Percentiles rank a stretch among this genome's conserved stretches.
Evolutionary conservation across 37 sponge, comb jelly and placozoan species (phyloP).

Genomic region (Tethya wilhelma): DNA sequence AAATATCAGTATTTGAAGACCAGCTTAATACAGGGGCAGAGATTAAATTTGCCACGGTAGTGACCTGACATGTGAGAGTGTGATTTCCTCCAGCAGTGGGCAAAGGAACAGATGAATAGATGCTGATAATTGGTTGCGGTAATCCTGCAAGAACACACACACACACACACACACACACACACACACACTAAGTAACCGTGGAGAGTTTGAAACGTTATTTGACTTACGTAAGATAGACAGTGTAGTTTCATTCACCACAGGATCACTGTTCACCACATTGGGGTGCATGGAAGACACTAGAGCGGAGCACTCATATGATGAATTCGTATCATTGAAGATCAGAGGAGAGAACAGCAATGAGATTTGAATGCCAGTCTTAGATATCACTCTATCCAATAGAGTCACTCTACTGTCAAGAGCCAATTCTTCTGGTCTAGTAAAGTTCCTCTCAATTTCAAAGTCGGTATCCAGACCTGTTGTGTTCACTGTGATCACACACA

Average conservation of each 20-base stretch:
- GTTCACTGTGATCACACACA: not conserved
- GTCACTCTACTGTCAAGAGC: too few relatives aligned
- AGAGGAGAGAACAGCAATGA: too few relatives aligned
- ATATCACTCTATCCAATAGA: too few relatives aligned
- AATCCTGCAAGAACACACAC: too few relatives aligned
- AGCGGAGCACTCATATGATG: not conserved
- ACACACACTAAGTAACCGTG: too few relatives aligned
- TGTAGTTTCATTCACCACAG: too few relatives aligned
- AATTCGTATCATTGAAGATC: too few relatives aligned
- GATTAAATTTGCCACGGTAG: not conserved
- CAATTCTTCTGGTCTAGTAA: not conserved
- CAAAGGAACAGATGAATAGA: not conserved
- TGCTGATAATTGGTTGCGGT: not conserved
- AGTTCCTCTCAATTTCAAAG: not conserved
- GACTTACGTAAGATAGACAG: too few relatives aligned
- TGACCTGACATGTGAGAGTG: not conserved
- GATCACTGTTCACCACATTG: not conserved
- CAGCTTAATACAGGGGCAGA: not conserved
- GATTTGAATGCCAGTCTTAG: too few relatives aligned
- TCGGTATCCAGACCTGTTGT: not conserved
- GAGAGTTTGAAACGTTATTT: too few relatives aligned
- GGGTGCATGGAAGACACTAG: not conserved
- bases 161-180: too few relatives aligned
- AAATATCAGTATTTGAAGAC: not conserved
- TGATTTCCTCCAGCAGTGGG: not conserved